phyloP scores from a whole-genome alignment of 2,888 invertebrate species.

The Augochlorella aurata region DNA sequence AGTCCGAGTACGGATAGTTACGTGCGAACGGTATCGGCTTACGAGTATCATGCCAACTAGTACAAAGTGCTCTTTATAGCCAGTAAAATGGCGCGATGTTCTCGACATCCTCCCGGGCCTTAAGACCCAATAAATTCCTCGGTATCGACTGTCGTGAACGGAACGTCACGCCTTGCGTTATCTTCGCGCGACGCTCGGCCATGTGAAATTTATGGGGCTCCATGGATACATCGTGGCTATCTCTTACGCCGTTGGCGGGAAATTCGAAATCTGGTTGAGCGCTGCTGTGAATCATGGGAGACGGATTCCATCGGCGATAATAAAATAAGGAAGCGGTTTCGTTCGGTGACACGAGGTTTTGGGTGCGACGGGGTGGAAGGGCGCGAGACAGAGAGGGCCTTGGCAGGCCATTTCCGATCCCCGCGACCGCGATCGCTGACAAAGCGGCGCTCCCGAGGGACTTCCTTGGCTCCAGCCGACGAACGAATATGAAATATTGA shows the following conservation, averaged over 20 bases:
- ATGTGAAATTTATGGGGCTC: slow-evolving; percentile 47
- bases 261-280: slow-evolving; percentile 27
- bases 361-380: neutral
- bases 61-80: slow-evolving; percentile 61
- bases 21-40: slow-evolving; percentile 49
- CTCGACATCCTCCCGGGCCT: slow-evolving; percentile 49
- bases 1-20: slow-evolving; percentile 26
- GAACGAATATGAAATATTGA: slow-evolving; percentile 66
- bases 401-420: slow-evolving; percentile 4
- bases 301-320: neutral
- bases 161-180: slow-evolving; percentile 53
- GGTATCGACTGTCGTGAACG: slow-evolving; percentile 54
- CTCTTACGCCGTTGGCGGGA: neutral
- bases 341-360: slow-evolving; percentile 6
- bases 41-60: slow-evolving; percentile 30
- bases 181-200: slow-evolving; percentile 46
- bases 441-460: slow-evolving; percentile 33
- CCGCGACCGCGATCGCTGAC: slow-evolving; percentile 28
- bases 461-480: slow-evolving; percentile 38
- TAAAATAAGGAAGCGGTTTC: slow-evolving; percentile 19
- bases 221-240: neutral
- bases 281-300: neutral
- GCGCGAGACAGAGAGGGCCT: neutral
- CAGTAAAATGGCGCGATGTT: slow-evolving; percentile 57
- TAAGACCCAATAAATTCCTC: slow-evolving; percentile 62